Conservation (phyloP, 2,797 vertebrate species). For the Melopsittacus undulatus region DNA sequence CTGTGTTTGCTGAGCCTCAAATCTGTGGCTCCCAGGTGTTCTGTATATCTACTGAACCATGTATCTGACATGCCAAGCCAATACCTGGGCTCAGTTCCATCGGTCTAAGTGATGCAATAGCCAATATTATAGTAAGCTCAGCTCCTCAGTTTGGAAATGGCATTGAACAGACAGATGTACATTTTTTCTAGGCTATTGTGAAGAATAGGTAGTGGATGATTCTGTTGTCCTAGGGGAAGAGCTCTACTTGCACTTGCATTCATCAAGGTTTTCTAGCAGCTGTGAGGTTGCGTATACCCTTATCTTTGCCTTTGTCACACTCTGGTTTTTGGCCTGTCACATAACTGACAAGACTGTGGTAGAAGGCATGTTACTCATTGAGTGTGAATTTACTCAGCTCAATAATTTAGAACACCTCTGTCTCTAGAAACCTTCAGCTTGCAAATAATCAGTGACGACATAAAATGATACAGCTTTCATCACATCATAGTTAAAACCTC, state of each 20-base stretch:
- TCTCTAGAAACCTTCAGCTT: neutral
- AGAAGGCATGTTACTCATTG: slow-evolving; percentile 39
- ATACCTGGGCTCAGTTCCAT: slow-evolving; percentile 82
- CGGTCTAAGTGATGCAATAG: slow-evolving; percentile 69
- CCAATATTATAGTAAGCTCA: slow-evolving; percentile 71
- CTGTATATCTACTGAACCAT: slow-evolving; percentile 80
- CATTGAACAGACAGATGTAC: slow-evolving; percentile 66
- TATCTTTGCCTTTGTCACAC: slow-evolving; percentile 74
- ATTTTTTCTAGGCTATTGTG: slow-evolving; percentile 67
- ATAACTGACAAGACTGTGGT: slow-evolving; percentile 57
- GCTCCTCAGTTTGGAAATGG: slow-evolving; percentile 48
- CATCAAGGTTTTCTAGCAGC: slow-evolving; percentile 67
- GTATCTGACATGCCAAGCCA: slow-evolving; percentile 80
- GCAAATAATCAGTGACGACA: neutral
- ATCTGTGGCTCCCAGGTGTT: slow-evolving; percentile 81
- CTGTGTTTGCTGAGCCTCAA: slow-evolving; percentile 79
- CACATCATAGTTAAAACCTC: neutral
- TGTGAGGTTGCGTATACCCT: slow-evolving; percentile 11
- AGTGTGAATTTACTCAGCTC: slow-evolving; percentile 14
- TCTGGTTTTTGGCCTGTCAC: slow-evolving; percentile 73
- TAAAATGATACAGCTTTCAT: neutral
- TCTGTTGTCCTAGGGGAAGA: slow-evolving; percentile 66
- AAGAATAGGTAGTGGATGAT: slow-evolving; percentile 67
- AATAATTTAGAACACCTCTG: neutral
- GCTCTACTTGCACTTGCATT: slow-evolving; percentile 69